Conservation (phyloP, 1,140 invertebrate species). For the Drosophila littoralis region DNA sequence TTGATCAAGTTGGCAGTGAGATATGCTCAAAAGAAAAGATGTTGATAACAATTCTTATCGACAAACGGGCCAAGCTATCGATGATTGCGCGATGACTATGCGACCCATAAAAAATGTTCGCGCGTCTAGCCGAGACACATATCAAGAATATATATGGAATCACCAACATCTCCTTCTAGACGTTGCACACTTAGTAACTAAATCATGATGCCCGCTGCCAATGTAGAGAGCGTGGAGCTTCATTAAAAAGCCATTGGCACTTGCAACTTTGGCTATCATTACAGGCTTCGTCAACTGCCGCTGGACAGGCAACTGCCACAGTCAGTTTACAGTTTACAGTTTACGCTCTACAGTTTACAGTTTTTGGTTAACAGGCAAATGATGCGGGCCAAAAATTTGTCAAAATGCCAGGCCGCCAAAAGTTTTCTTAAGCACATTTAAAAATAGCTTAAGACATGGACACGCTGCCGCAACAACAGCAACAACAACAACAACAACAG, state of each 20-base stretch:
- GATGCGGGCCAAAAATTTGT: slow-evolving; percentile 51
- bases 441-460: slow-evolving; percentile 78
- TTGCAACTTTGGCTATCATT: slow-evolving; percentile 74
- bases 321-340: slow-evolving; percentile 53
- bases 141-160: no score
- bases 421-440: slow-evolving; percentile 71
- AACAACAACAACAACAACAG: slow-evolving; percentile 10
- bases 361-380: slow-evolving; percentile 53
- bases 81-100: no score
- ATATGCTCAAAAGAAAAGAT: no score
- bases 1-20: no score
- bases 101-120: no score
- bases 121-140: no score
- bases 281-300: slow-evolving; percentile 61
- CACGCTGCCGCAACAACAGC: slow-evolving; percentile 28
- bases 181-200: no score
- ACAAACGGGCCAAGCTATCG: no score
- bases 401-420: slow-evolving; percentile 51
- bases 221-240: slow-evolving; percentile 34
- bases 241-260: slow-evolving; percentile 79
- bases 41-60: no score
- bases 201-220: no score
- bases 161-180: no score
- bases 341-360: slow-evolving; percentile 55
- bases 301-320: slow-evolving; percentile 22